Evolutionary conservation across 2,797 vertebrate genomes (phyloP).

Genomic region (Threskiornis aethiopicus): DNA sequence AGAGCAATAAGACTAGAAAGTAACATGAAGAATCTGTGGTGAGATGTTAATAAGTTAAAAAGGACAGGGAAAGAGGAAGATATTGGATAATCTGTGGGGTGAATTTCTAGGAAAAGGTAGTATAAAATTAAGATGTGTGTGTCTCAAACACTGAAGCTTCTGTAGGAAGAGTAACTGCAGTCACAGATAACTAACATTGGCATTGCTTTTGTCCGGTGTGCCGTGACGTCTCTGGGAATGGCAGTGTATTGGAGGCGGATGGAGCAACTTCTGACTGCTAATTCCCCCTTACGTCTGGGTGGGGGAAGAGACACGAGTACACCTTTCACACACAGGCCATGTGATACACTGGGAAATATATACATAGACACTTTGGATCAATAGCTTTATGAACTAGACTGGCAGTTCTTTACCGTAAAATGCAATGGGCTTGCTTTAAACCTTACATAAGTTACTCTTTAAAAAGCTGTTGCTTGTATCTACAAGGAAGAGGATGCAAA

Average conservation of each 20-base stretch:
- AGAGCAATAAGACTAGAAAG: not conserved
- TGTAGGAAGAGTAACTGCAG: not conserved
- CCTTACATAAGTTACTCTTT: not conserved
- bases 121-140: not conserved
- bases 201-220: rapidly evolving
- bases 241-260: rapidly evolving
- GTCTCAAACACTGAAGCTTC: not conserved
- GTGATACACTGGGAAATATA: not conserved
- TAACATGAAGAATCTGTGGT: not conserved
- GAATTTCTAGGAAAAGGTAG: not conserved
- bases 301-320: not conserved
- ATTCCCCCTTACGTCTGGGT: not conserved
- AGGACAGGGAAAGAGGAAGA: not conserved
- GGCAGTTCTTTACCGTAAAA: not conserved
- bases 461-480: not conserved
- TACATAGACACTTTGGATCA: not conserved
- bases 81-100: not conserved
- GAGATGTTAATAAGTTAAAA: not conserved
- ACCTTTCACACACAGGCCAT: not conserved
- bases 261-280: not conserved
- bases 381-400: not conserved
- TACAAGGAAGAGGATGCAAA: not conserved
- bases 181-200: too few species aligned
- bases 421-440: not conserved
- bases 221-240: rapidly evolving